Percentiles rank a stretch among this genome's conserved stretches.
phyloP scores from a whole-genome alignment of 2,113 vertebrate genomes.

The Cacatua alba region DNA sequence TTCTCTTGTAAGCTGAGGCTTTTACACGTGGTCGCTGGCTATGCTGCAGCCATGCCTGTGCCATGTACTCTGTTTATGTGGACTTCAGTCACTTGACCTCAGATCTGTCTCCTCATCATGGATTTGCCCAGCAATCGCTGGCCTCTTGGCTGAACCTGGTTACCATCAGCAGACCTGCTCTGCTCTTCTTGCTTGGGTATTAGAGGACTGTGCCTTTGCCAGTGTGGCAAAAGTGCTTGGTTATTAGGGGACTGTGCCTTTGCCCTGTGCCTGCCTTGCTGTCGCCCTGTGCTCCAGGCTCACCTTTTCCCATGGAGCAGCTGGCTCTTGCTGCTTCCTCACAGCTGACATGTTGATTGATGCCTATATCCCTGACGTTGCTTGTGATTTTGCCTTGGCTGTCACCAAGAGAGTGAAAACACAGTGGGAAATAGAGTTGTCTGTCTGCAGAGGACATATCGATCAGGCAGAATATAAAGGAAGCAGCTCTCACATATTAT shows the following conservation, averaged over 20 bases:
- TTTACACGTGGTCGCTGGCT: neutral
- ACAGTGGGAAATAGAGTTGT: neutral
- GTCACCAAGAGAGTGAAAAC: neutral
- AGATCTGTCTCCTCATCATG: accelerated
- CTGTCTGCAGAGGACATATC: accelerated
- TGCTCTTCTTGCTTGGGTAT: neutral
- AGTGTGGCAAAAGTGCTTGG: neutral
- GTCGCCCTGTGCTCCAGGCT: neutral
- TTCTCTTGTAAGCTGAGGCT: neutral
- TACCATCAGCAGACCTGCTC: neutral
- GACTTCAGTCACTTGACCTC: neutral
- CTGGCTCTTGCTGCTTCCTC: neutral
- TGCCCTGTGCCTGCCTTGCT: neutral
- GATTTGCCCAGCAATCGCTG: neutral
- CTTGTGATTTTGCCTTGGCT: neutral
- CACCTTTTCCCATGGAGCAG: neutral
- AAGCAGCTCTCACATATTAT: neutral
- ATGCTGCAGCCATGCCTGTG: neutral
- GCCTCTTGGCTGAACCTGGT: neutral
- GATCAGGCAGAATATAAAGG: neutral
- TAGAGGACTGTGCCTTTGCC: neutral
- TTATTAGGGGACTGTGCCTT: neutral
- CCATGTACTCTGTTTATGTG: neutral
- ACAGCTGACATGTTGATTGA: neutral
- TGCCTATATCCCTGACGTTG: neutral